Evolutionary conservation across 2,888 invertebrate species (phyloP).

Genomic region (Mellilla xanthometata): DNA sequence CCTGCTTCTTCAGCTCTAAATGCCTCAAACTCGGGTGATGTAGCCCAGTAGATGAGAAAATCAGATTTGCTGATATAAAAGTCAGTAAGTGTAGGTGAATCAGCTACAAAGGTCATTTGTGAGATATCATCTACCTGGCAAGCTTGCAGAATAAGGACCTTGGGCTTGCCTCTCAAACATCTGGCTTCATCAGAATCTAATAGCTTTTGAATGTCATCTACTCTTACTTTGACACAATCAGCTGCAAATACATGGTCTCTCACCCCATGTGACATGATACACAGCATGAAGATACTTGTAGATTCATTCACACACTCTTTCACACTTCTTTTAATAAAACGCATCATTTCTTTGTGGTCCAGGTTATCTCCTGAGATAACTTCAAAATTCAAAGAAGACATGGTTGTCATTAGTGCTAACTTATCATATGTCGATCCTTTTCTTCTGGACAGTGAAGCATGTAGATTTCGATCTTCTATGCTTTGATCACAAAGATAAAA

Average conservation of each 20-base stretch:
- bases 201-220: conserved; percentile 63
- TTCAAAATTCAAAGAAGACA: conserved; percentile 61
- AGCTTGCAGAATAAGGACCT: conserved; percentile 68
- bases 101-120: conserved; percentile 47
- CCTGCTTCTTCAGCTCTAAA: conserved; percentile 58
- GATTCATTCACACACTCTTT: conserved; percentile 45
- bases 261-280: conserved; percentile 72
- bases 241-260: conserved; percentile 68
- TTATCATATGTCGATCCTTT: conserved; percentile 60
- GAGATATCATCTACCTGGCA: conserved; percentile 60
- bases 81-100: conserved; percentile 43
- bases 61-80: conserved; percentile 55
- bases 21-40: conserved; percentile 69
- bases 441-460: conserved; percentile 43
- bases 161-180: conserved; percentile 58
- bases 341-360: conserved; percentile 50
- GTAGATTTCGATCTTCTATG: conserved; percentile 42
- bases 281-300: conserved; percentile 70
- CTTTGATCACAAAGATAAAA: conserved; percentile 64
- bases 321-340: conserved; percentile 54
- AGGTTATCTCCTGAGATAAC: conserved; percentile 56
- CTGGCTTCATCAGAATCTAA: conserved; percentile 58
- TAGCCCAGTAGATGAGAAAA: conserved; percentile 70
- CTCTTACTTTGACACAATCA: conserved; percentile 65
- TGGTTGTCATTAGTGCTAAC: conserved; percentile 50